A percentile compares a stretch with the other conserved stretches of the same genome.
phyloP scores from a whole-genome alignment of 2,113 vertebrate species.

The Vulpes vulpes region DNA sequence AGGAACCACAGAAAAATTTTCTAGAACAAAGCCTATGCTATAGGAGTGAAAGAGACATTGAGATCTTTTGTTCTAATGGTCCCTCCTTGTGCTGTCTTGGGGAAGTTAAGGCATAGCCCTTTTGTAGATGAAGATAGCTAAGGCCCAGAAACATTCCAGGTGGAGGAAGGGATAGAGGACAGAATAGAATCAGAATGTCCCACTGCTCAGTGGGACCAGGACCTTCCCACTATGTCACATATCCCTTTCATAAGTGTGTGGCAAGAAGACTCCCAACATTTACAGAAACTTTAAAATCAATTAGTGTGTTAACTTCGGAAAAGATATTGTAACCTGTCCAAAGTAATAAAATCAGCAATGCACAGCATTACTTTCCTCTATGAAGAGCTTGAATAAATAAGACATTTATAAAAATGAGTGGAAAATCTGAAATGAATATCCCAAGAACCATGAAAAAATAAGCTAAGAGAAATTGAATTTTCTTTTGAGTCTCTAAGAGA shows the following conservation, averaged over 20 bases:
- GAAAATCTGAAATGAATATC: constrained; percentile 90
- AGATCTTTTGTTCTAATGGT: neutral
- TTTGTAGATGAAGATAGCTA: neutral
- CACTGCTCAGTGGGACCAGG: neutral
- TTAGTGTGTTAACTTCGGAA: constrained; percentile 86
- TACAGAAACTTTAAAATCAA: constrained; percentile 88
- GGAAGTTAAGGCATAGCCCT: neutral
- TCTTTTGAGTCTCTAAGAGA: constrained; percentile 85
- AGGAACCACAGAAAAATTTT: constrained; percentile 46
- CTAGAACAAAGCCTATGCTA: neutral
- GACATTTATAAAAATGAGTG: constrained; percentile 89
- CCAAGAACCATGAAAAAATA: constrained; percentile 89
- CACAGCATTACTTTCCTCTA: constrained; percentile 87
- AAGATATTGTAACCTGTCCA: constrained; percentile 87
- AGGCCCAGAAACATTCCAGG: neutral
- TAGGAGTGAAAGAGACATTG: neutral
- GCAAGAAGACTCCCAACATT: constrained; percentile 79
- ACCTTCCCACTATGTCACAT: neutral
- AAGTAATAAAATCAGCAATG: constrained; percentile 90
- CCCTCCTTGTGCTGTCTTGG: neutral
- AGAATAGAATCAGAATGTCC: neutral
- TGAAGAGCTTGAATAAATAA: constrained; percentile 90
- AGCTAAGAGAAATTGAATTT: constrained; percentile 90
- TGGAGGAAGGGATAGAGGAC: neutral
- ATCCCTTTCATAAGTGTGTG: neutral